These are phyloP conservation scores for Okamejei kenojei DNA, from an alignment of 2,797 vertebrate species.

Conservation along the genomic window DNA sequence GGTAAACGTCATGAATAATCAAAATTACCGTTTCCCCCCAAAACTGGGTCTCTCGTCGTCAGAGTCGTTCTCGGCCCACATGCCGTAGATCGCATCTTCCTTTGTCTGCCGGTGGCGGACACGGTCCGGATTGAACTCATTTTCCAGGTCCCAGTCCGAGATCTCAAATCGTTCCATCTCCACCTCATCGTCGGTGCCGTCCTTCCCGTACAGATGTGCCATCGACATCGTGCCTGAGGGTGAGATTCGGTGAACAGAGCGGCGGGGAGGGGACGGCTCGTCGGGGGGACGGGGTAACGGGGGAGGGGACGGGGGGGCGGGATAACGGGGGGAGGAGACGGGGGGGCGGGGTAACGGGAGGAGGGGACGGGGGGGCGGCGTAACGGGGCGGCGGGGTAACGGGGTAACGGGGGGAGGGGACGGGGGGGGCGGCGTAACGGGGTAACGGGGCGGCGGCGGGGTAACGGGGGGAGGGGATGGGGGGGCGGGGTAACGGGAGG, in stretches of 20 bases:
- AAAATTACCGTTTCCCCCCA: constrained; percentile 77
- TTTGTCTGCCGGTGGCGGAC: constrained; percentile 82
- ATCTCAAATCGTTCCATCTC: constrained; percentile 92
- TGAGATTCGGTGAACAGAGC: too few relatives aligned
- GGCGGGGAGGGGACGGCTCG: too few relatives aligned
- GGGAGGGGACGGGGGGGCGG: background rate
- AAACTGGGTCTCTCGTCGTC: constrained; percentile 92
- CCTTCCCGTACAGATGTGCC: constrained; percentile 84
- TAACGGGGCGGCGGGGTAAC: too few relatives aligned
- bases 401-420: too few relatives aligned
- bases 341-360: too few relatives aligned
- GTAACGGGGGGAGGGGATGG: too few relatives aligned
- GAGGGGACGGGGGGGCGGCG: too few relatives aligned
- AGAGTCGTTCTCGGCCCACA: constrained; percentile 90
- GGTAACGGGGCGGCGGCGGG: too few relatives aligned
- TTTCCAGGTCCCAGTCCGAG: constrained; percentile 92
- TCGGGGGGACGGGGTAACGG: too few relatives aligned
- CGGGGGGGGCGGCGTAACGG: too few relatives aligned
- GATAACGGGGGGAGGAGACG: too few relatives aligned
- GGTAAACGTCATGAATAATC: background rate
- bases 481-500: too few relatives aligned
- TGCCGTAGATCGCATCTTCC: constrained; percentile 87
- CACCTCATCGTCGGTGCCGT: constrained; percentile 71
- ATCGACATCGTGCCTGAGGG: constrained; percentile 70
- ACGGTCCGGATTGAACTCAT: constrained; percentile 94